Evolutionary conservation across 2,888 invertebrate genomes (phyloP).

Genomic region (Yponomeuta evonymella): DNA sequence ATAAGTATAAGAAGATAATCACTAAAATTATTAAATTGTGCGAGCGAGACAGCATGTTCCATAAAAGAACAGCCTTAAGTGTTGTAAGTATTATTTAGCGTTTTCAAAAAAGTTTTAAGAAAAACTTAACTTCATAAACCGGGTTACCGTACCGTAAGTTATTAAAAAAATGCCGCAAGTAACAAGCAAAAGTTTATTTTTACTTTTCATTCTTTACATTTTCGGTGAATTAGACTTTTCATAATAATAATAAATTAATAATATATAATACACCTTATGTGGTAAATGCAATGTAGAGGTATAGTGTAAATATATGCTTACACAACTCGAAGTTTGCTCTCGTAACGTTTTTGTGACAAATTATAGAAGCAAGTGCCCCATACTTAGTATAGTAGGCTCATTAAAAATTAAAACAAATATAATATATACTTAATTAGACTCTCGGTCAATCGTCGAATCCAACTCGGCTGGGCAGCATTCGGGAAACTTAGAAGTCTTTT

Average conservation of each 20-base stretch:
- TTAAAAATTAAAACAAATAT: not conserved
- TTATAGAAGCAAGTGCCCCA: conserved; percentile 26
- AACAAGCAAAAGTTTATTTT: conserved; percentile 65
- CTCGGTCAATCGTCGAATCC: too few relatives aligned
- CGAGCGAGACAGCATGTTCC: too few relatives aligned
- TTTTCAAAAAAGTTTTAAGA: too few relatives aligned
- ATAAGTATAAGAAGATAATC: too few relatives aligned
- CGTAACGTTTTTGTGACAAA: conserved; percentile 22
- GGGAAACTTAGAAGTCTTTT: too few relatives aligned
- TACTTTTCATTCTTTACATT: conserved; percentile 50
- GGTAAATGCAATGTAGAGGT: conserved; percentile 37
- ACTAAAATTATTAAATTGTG: too few relatives aligned
- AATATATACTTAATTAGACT: too few relatives aligned
- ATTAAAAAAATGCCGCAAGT: conserved; percentile 19
- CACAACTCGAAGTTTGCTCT: conserved; percentile 24
- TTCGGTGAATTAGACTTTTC: conserved; percentile 50
- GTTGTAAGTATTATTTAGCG: too few relatives aligned
- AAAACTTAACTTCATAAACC: too few relatives aligned
- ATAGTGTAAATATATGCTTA: conserved; percentile 54
- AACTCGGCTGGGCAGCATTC: too few relatives aligned
- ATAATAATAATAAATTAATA: conserved; percentile 36
- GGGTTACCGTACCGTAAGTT: not conserved
- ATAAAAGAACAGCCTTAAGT: too few relatives aligned
- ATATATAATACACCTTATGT: conserved; percentile 42
- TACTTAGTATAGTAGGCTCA: not conserved